Base-by-base conservation (phyloP, 2,797 vertebrate species). In the Pipistrellus nathusii region DNA sequence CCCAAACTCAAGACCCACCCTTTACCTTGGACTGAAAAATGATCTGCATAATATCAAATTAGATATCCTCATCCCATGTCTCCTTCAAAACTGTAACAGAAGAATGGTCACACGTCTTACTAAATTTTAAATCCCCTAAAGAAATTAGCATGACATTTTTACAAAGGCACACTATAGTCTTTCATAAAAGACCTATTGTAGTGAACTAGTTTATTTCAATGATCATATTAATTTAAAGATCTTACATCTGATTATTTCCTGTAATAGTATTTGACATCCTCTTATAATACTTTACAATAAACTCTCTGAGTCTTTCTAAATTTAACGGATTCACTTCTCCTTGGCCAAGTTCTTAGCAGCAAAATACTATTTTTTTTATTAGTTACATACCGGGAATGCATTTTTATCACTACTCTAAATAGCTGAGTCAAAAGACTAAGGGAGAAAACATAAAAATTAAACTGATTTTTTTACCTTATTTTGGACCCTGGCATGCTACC, bases 341-440 rank as follows among this genome's bases (percentile, higher is more conserved):
- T 86, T 84, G 14, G 27, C 6, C n/a, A 93, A 66, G 81, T 55
- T 62, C 62, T 94, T 46, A 73, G 30, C 14, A 83, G 23, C 12
- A 93, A 93, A 94, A 73, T 38, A 77, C 32, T 69, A 18, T 76
- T 14, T 41, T 71, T 89, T 80, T 92, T 77, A 59, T 83, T 94
- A 82, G 71, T 81, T 69, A 85, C 38, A 8, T n/a, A 35, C 5
- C 78, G 0, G n/a, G 30, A 68, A 91, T 25, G 27, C 11, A 5
- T 27, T 94, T 88, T 92, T 2, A 77, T 69, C 30, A 73, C 35
- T 30, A 64, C 2, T 11, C 78, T 30, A 76, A 94, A 77, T 53
- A 7, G 13, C 41, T 57, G 32, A 95, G 55, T 92, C 87, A 25
- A 2, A 1, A 90, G 81, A 51, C 7, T 35, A 69, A 88, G n/a